These are phyloP conservation scores for Copidosoma floridanum DNA, from an alignment of 1,140 invertebrate species.

Conservation along the genomic window DNA sequence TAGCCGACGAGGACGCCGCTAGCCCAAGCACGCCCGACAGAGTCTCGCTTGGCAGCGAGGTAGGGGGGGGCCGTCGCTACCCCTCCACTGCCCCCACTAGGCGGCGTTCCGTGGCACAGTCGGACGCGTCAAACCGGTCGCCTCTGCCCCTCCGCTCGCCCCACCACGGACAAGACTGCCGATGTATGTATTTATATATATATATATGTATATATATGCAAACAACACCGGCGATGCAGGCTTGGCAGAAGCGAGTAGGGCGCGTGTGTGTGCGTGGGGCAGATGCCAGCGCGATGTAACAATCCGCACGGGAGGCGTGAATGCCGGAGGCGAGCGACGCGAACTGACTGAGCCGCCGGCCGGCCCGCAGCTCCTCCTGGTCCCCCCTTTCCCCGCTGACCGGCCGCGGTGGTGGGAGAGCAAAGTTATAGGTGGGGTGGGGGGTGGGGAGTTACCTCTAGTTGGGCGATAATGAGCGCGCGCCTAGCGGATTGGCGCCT, in stretches of 20 bases:
- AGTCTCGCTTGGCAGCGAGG: neutral
- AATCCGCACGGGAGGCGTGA: slow-evolving; percentile 54
- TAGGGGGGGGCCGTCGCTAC: slow-evolving; percentile 8
- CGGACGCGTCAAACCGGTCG: neutral
- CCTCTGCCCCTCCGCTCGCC: neutral
- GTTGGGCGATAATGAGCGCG: slow-evolving; percentile 54
- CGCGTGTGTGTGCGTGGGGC: neutral
- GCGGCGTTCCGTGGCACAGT: neutral
- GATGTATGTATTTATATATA: neutral
- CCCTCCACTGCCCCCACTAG: neutral
- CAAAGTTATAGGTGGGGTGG: neutral
- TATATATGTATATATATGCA: no score
- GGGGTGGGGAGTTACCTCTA: slow-evolving; percentile 24
- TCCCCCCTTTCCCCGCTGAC: no score
- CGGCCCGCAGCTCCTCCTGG: no score
- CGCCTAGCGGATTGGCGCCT: slow-evolving; percentile 53
- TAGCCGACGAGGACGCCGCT: neutral
- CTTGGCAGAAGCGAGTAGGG: no score
- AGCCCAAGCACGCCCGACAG: neutral
- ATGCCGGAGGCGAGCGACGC: slow-evolving; percentile 35
- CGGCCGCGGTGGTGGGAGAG: no score
- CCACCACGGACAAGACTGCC: neutral
- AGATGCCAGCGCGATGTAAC: neutral
- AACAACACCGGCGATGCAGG: no score
- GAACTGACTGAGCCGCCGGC: neutral